phyloP scores from a whole-genome alignment of 2,113 vertebrate species.

The Apaloderma vittatum region DNA sequence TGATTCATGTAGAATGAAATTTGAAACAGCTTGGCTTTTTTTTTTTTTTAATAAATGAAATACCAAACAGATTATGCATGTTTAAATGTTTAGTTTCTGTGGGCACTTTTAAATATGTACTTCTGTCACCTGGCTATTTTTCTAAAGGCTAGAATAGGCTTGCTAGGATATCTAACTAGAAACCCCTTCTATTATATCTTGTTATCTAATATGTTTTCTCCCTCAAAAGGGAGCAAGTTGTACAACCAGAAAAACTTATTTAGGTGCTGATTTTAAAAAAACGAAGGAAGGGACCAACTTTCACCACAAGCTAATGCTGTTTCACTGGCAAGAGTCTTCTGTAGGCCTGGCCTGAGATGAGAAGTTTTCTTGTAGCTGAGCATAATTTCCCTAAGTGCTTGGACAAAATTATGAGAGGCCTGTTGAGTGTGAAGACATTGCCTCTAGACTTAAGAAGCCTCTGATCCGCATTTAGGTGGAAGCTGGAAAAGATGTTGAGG shows the following conservation, averaged over 20 bases:
- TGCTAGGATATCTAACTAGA: background rate
- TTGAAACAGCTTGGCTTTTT: background rate
- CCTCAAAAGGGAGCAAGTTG: background rate
- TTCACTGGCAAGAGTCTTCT: background rate
- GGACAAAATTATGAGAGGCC: background rate
- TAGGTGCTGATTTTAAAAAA: background rate
- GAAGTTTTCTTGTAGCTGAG: background rate
- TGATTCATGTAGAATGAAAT: slow-evolving; percentile 9
- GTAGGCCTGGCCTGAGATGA: background rate
- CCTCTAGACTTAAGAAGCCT: background rate
- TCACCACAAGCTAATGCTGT: background rate
- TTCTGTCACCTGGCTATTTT: background rate
- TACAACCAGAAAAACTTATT: background rate
- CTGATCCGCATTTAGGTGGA: background rate
- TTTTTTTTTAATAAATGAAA: background rate
- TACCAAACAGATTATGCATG: background rate
- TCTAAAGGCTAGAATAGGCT: background rate
- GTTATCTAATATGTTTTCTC: background rate
- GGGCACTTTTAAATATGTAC: background rate
- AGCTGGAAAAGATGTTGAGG: background rate
- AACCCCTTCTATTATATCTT: background rate
- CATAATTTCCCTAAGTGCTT: background rate
- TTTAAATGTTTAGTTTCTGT: background rate
- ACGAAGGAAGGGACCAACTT: background rate
- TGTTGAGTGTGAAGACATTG: background rate